phyloP scores from a whole-genome alignment of 2,113 vertebrate genomes.

The Gymnocephalus cernua region DNA sequence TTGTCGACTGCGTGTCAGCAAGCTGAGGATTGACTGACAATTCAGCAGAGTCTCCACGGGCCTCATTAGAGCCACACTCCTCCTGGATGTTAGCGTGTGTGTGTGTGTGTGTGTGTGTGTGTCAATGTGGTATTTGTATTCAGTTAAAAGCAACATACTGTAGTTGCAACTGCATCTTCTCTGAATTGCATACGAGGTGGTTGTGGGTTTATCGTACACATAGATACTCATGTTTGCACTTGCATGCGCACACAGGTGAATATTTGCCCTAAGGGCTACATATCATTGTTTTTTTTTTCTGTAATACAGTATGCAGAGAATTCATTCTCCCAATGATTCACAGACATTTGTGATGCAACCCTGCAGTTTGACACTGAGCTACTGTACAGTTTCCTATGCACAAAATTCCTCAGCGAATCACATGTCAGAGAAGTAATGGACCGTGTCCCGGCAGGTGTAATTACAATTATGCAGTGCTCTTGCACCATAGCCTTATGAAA shows the following conservation, averaged over 20 bases:
- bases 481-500: slow-evolving; percentile 64
- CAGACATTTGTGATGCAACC: slow-evolving; percentile 26
- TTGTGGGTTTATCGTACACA: slow-evolving; percentile 56
- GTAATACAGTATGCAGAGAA: slow-evolving; percentile 45
- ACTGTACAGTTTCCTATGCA: background rate
- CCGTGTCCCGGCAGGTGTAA: slow-evolving; percentile 77
- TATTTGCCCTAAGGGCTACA: slow-evolving; percentile 72
- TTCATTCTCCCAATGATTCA: slow-evolving; percentile 43
- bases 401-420: background rate
- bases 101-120: slow-evolving; percentile 25
- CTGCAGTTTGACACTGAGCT: background rate
- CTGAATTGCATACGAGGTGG: slow-evolving; percentile 51
- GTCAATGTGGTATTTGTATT: slow-evolving; percentile 61
- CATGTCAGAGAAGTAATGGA: slow-evolving; percentile 47
- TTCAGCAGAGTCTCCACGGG: slow-evolving; percentile 82
- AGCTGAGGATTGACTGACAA: slow-evolving; percentile 85
- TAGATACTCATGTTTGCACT: slow-evolving; percentile 48
- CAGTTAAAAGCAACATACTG: slow-evolving; percentile 65
- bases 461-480: slow-evolving; percentile 69
- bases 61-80: slow-evolving; percentile 85
- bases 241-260: slow-evolving; percentile 51
- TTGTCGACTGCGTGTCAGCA: slow-evolving; percentile 85
- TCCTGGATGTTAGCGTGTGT: slow-evolving; percentile 66
- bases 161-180: slow-evolving; percentile 58
- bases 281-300: slow-evolving; percentile 57